Percentiles rank a stretch among this genome's conserved stretches.
These are phyloP conservation scores for Cherax destructor DNA, from an alignment of 1,140 invertebrate genomes.

Conservation along the genomic window DNA sequence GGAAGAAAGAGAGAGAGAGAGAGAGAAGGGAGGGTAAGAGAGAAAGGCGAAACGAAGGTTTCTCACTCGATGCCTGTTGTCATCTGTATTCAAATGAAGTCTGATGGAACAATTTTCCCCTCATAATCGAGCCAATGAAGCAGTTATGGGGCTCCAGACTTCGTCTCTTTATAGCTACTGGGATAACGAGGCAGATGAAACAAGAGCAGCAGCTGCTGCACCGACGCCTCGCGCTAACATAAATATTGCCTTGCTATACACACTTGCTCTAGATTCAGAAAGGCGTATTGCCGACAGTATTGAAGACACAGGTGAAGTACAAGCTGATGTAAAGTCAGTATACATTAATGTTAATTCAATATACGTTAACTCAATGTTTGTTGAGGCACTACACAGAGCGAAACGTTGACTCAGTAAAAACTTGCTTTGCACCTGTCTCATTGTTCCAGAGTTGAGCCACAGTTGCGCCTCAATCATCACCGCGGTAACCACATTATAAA, in stretches of 20 bases:
- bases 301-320: too few species aligned
- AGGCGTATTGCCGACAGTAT: too few species aligned
- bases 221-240: neutral
- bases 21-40: conserved; percentile 10
- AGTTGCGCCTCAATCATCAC: too few species aligned
- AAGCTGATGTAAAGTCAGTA: too few species aligned
- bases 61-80: neutral
- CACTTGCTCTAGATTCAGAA: too few species aligned
- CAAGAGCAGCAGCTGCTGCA: neutral
- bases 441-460: too few species aligned
- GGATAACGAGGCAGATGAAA: neutral
- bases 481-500: too few species aligned
- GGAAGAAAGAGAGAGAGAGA: conserved; percentile 1
- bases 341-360: too few species aligned
- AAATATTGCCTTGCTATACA: neutral
- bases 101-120: conserved; percentile 30
- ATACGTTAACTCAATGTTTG: too few species aligned
- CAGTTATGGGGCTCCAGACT: conserved; percentile 4
- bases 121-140: conserved; percentile 40
- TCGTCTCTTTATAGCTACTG: neutral
- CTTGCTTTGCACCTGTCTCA: too few species aligned
- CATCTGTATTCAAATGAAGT: conserved; percentile 40
- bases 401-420: too few species aligned
- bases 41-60: neutral
- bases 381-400: too few species aligned